Evolutionary conservation across 2,113 vertebrate species (phyloP), one percentile per base, ranked within the genome.

Genomic region (Amblyornis subalaris): DNA sequence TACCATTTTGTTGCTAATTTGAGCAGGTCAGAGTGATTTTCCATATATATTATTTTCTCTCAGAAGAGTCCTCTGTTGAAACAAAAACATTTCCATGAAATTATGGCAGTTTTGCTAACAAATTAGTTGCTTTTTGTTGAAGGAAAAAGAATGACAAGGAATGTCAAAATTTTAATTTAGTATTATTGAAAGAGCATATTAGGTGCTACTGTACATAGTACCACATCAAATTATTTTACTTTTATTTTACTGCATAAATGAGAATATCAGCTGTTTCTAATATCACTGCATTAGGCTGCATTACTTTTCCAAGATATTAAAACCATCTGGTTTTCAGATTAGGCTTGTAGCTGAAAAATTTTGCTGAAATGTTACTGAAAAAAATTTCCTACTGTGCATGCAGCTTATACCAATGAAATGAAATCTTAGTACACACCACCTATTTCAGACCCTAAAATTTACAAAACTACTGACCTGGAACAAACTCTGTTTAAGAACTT

Each of bases 231-330:
- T 50, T 35, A 10, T 73, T 61, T 67, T 45, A 12, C 74, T 90
- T 89, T 89, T 75, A 23, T 72, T 72, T 58, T 84, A 19, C 31
- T 88, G 51, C 35, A 47, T 62, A 90, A 90, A 88, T 95, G 55
- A 86, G 75, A 86, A 62, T 84, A 90, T 88, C 88, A 93, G 38
- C 85, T 95, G 85, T 70, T 94, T 94, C 69, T 86, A 88, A 80
- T 77, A 88, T 44, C 2, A 0, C 81, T 66, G 57, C 53, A 71
- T 71, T 17, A 85, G 33, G 9, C 51, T 67, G 35, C 51, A 51
- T 76, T 83, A 77, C 72, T 86, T 92, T 91, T 86, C 72, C 64
- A 86, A 81, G 42, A 64, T 84, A 90, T 58, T 88, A 84, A 95
- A 96, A 80, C 47, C 90, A 95, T 47, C 33, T 95, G 90, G 8